Evolutionary conservation across 2,113 vertebrate species (phyloP), one percentile per base, ranked within the genome.

Genomic region (Pyxicephalus adspersus): DNA sequence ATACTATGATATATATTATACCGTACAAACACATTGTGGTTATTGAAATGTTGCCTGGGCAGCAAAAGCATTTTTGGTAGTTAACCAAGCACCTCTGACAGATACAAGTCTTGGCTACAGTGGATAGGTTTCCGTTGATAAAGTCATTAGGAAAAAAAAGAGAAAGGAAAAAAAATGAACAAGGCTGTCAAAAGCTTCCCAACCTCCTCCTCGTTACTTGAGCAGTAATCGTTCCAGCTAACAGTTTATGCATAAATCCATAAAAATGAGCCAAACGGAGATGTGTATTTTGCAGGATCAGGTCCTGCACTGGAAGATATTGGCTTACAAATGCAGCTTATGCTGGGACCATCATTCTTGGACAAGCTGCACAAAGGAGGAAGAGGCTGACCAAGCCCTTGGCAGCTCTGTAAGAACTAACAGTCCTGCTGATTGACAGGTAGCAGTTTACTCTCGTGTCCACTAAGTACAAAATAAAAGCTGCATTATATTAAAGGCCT

Each of bases 241-340:
- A 74, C 80, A 82, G 80, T 74, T 82, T 75, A 75, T 82, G 63
- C 80, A 82, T 82, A 82, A 82, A 82, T 82, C 61, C 70, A 75
- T 82, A 82, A 57, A 82, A 74, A 82, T 82, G 80, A 82, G 80
- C 61, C 61, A 58, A 63, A 81, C 17, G 17, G 60, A 81, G 68
- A 72, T 11, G 68, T 38, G 34, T 18, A 26, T 23, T 74, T 22
- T 25, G 29, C 61, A 26, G 70, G 79, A 64, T 81, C 67, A 61
- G 20, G 67, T 57, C 58, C 67, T 63, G 58, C 26, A 54, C 9
- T 22, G 25, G 57, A 57, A 64, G 26, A 64, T 34, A 64, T 64
- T 71, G 78, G 77, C 52, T 58, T 45, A 60, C 52, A 28, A 55
- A 28, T 11, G 15, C 52, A 63, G 65, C 23, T 71, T 18, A 61